A percentile compares a stretch with the other conserved stretches of the same genome.
Evolutionary conservation across 2,797 vertebrate species (phyloP).

Genomic region (Dallia pectoralis): DNA sequence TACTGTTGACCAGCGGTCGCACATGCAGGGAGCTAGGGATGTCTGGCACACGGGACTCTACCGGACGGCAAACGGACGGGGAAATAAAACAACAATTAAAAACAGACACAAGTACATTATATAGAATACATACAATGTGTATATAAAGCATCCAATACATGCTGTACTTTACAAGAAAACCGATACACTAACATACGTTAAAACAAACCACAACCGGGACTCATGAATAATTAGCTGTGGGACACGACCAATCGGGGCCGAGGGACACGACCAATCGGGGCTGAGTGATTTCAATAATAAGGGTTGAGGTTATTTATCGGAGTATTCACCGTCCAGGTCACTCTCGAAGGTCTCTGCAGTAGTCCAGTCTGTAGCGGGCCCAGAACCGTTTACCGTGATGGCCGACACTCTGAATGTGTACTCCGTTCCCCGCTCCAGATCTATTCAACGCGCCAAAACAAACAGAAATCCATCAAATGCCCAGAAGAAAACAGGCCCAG

Average conservation of each 20-base stretch:
- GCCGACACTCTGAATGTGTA: constrained; percentile 92
- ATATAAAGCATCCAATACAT: background rate
- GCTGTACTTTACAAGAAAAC: background rate
- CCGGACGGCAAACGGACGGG: background rate
- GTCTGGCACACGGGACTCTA: constrained; percentile 92
- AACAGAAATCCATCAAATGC: constrained; percentile 14
- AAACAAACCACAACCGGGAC: background rate
- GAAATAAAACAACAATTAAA: background rate
- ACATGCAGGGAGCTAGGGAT: constrained; percentile 96
- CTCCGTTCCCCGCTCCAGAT: constrained; percentile 91
- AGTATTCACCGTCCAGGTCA: constrained; percentile 89
- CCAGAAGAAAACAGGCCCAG: background rate
- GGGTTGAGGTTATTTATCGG: background rate
- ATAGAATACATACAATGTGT: background rate
- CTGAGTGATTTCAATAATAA: too few relatives aligned
- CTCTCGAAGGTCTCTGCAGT: constrained; percentile 94
- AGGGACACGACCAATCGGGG: too few relatives aligned
- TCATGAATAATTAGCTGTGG: too few relatives aligned
- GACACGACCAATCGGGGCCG: too few relatives aligned
- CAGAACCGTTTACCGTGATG: constrained; percentile 88
- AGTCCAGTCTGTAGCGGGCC: constrained; percentile 90
- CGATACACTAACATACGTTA: background rate
- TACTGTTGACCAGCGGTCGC: constrained; percentile 91
- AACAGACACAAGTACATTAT: constrained; percentile 1
- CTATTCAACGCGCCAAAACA: constrained; percentile 58